Evolutionary conservation across 2,888 invertebrate genomes (phyloP), one percentile per base, ranked within the genome.

Genomic region (Malachius bipustulatus): DNA sequence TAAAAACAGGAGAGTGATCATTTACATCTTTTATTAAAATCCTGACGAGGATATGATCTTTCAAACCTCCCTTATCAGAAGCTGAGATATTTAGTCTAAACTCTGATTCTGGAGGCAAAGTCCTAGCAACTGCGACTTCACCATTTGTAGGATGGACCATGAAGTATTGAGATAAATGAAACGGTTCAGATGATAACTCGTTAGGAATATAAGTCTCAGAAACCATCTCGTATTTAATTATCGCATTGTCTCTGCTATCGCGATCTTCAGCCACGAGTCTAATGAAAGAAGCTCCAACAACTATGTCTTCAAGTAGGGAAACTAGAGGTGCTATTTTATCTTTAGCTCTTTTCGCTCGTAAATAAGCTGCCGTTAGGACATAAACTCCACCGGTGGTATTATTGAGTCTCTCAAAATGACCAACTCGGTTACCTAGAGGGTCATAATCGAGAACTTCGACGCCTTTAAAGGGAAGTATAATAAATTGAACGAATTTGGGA

Each of bases 1-100:
- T 77, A 45, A 89, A 89, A 43, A 78, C 73, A 0, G 89, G 89
- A 3, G 79, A 74, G 55, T 89, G 85, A 48, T 89, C 81, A 56
- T 89, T 89, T 0, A 88, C 73, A 51, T 85, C 85, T 49, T 73
- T 73, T 1, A 88, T 71, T 32, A 73, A 73, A n/a, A 89, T 68
- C 45, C 78, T 69, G 3, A 88, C 59, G 4, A 74, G 72, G 2
- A 83, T 70, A 34, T 70, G 68, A 46, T 85, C 84, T 45, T 70
- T 72, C 2, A 87, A 59, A 2, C 79, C 81, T 3, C 81, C 85
- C 1, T 75, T 71, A 56, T 90, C 90, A 10, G 70, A 65, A 1
- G 84, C 88, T 1, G 81, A 73, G 3, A 88, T 67, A 48, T 83
- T 81, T 3, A 90, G 59, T 37, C 75, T 66, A 43, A 85, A 77